Evolutionary conservation across 2,113 vertebrate species (phyloP).

Genomic region (Tylochromis polylepis): DNA sequence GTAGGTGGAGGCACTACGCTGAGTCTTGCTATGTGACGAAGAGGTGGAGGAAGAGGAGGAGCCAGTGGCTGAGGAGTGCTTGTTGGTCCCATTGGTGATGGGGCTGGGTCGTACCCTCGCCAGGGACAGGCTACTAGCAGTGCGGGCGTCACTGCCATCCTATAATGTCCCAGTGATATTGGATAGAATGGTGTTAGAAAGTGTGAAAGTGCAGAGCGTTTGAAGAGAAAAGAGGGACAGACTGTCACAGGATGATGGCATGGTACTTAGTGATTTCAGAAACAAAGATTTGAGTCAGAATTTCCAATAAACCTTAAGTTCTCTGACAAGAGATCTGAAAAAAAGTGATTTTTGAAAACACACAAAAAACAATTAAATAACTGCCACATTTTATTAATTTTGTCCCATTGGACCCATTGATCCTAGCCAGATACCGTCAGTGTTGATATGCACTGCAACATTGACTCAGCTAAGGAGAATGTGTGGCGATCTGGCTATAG

Average conservation of each 20-base stretch:
- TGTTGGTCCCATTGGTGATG: slow-evolving; percentile 83
- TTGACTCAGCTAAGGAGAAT: neutral
- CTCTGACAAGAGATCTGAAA: neutral
- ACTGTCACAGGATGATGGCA: neutral
- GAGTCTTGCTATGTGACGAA: slow-evolving; percentile 83
- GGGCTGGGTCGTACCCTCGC: slow-evolving; percentile 86
- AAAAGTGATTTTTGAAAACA: neutral
- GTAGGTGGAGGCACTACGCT: slow-evolving; percentile 83
- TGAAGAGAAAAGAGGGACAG: neutral
- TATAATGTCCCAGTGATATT: slow-evolving; percentile 24
- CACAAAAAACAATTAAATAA: neutral
- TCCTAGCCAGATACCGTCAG: neutral
- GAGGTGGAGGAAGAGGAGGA: slow-evolving; percentile 75
- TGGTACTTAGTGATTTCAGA: neutral
- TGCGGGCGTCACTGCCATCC: slow-evolving; percentile 78
- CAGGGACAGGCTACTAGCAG: slow-evolving; percentile 82
- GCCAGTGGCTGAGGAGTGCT: slow-evolving; percentile 73
- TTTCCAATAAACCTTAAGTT: neutral
- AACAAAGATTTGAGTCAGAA: neutral
- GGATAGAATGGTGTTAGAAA: neutral
- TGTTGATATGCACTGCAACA: neutral
- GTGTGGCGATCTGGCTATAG: fast-evolving
- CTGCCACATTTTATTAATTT: neutral
- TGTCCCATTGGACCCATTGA: neutral
- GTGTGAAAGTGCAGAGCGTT: neutral